Evolutionary conservation across 2,113 vertebrate species (phyloP), one percentile per base, ranked within the genome.

Genomic region (Dendrocopos noguchii): DNA sequence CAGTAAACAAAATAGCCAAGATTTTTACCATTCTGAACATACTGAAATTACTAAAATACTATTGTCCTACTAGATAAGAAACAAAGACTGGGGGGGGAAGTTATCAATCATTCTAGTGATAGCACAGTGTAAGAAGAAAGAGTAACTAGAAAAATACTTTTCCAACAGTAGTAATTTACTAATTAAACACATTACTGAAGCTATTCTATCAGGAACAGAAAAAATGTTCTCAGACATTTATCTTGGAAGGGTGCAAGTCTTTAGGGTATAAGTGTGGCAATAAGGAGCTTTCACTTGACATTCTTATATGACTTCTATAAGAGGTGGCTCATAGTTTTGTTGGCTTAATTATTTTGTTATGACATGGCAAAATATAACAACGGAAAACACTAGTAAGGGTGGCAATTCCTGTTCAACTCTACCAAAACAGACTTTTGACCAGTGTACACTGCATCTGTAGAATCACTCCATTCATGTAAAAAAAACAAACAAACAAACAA

Each of bases 391-490:
- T 39, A 34, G 22, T 20, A 50, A 46, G 17, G 22, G 21, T 17
- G 22, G 17, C 6, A 61, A 44, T 79, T 63, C 24, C 36, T 39
- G 80, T 46, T 36, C 67, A 50, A 4, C 28, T 60, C 74, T 33
- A 9, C 44, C 28, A 46, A n/a, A 25, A 57, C 8, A 81, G 18
- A 80, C 29, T 55, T 77, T 50, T 76, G 46, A 59, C 36, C 72
- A n/a, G 21, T 1, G 3, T 36, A 46, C 9, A 11, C 9, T 4
- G 7, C 9, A 33, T 2, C 33, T 21, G 15, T 1, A 24, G 31
- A 46, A 47, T 39, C 12, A 11, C n/a, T 61, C 33, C 56, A 22
- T n/a, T 44, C 5, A 0, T 4, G 14, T 31, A 50, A 88, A 74
- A 65, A 39, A 71, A 3, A 34, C 28, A 56, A 29, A 27, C 28